Conservation (phyloP, 2,888 invertebrate species). For the Craniophora ligustri region DNA sequence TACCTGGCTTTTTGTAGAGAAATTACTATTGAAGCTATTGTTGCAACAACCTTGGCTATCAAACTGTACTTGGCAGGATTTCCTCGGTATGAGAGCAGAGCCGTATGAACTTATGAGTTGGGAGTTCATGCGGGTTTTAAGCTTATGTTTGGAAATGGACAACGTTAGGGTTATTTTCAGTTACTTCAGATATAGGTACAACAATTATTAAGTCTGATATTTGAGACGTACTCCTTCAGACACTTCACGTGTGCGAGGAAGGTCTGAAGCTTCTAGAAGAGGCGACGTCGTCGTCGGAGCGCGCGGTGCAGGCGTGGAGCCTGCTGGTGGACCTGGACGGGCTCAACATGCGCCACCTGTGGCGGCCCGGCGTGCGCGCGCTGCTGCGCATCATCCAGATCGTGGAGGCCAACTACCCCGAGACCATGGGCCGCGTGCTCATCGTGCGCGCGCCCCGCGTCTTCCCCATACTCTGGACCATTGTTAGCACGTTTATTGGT, state of each 20-base stretch:
- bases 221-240: conserved; percentile 80
- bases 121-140: no score
- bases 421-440: conserved; percentile 97
- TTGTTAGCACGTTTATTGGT: conserved; percentile 98
- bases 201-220: no score
- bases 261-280: conserved; percentile 96
- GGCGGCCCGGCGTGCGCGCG: conserved; percentile 96
- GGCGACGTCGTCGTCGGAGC: conserved; percentile 93
- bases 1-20: no score
- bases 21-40: no score
- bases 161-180: no score
- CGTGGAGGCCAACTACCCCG: conserved; percentile 98
- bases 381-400: conserved; percentile 90
- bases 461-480: conserved; percentile 98
- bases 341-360: conserved; percentile 97
- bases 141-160: no score
- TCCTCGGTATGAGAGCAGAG: no score
- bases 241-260: conserved; percentile 96
- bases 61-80: no score
- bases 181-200: no score
- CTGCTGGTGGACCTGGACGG: conserved; percentile 97
- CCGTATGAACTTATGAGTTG: no score
- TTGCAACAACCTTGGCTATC: no score
- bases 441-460: conserved; percentile 97
- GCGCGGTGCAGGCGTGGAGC: conserved; percentile 96